phyloP scores from a whole-genome alignment of 2,888 invertebrate species.

The Phytoseiulus persimilis region DNA sequence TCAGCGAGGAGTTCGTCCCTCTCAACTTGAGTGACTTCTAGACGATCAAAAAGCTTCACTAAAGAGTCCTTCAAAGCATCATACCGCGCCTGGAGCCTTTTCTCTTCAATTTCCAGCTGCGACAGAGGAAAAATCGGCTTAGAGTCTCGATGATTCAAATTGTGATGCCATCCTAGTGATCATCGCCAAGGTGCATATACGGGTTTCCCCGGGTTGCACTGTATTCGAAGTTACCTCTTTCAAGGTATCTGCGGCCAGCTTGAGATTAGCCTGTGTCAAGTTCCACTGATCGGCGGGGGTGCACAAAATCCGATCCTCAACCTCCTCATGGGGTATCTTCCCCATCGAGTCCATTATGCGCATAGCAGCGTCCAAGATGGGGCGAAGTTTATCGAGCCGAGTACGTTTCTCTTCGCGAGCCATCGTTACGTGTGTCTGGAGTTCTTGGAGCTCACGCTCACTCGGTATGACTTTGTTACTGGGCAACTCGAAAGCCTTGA shows the following conservation, averaged over 20 bases:
- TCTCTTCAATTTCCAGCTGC: background rate
- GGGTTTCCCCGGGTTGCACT: background rate
- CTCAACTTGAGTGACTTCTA: slow-evolving; percentile 10
- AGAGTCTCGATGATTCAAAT: background rate
- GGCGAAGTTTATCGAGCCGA: slow-evolving; percentile 7
- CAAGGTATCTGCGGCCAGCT: background rate
- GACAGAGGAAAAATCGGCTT: background rate
- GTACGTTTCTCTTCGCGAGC: slow-evolving; percentile 9
- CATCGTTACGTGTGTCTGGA: slow-evolving; percentile 19
- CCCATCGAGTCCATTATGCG: slow-evolving; percentile 14
- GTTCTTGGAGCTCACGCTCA: slow-evolving; percentile 19
- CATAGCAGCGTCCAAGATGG: background rate
- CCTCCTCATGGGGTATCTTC: background rate
- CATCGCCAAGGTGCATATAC: no score
- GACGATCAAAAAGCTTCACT: background rate
- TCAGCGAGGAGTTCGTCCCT: slow-evolving; percentile 5
- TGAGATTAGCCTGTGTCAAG: background rate
- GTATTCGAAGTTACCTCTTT: background rate
- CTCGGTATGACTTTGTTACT: background rate
- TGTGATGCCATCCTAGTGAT: no score
- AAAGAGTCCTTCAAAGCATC: background rate
- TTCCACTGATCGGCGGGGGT: slow-evolving; percentile 21
- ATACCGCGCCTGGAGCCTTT: background rate
- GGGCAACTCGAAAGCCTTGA: background rate
- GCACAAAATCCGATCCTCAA: background rate